Evolutionary conservation across 2,888 invertebrate genomes (phyloP).

Genomic region (Hemithea aestivaria): DNA sequence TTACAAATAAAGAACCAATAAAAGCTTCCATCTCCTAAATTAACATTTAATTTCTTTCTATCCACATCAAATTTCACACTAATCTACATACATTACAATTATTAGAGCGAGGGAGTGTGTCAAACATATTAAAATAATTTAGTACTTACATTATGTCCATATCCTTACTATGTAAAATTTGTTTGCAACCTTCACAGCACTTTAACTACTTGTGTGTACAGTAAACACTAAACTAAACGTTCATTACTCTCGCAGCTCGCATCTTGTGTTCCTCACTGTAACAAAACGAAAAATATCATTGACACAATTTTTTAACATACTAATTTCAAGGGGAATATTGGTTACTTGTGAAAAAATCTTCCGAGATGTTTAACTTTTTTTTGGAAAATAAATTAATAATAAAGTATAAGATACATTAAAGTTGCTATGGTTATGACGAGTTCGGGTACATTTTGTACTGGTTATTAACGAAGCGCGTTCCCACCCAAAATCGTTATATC

Average conservation of each 20-base stretch:
- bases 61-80: constrained; percentile 56
- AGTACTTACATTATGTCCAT: constrained; percentile 67
- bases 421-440: too few species aligned
- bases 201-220: constrained; percentile 49
- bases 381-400: too few species aligned
- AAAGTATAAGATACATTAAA: too few species aligned
- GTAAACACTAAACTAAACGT: constrained; percentile 32
- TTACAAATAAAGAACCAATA: too few species aligned
- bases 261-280: constrained; percentile 47
- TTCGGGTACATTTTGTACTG: too few species aligned
- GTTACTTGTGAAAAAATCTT: too few species aligned
- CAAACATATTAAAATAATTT: constrained; percentile 76
- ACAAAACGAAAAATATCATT: constrained; percentile 28
- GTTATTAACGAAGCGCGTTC: too few species aligned
- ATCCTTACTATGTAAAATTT: constrained; percentile 61
- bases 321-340: too few species aligned
- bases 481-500: too few species aligned
- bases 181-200: constrained; percentile 66
- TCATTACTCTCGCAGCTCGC: constrained; percentile 14
- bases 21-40: constrained; percentile 49
- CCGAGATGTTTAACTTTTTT: too few species aligned
- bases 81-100: constrained; percentile 54
- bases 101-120: constrained; percentile 68
- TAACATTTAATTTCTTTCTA: constrained; percentile 47
- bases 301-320: background rate